Evolutionary conservation across 2,888 invertebrate genomes (phyloP), one percentile per base, ranked within the genome.

Genomic region (Myathropa florea): DNA sequence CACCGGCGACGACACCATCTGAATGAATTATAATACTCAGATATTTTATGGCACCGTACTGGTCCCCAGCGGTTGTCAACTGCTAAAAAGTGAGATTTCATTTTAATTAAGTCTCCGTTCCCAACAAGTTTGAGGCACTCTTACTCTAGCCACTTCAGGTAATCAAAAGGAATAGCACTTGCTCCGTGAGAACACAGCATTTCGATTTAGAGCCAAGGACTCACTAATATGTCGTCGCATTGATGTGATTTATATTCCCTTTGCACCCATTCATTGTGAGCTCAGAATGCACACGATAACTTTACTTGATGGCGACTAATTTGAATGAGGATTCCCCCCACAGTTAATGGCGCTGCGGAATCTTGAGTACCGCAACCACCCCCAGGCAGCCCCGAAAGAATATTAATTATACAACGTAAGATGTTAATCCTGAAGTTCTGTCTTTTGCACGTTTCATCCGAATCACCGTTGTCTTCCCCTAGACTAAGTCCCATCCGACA

Each of bases 221-320:
- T 67, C 65, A 83, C 86, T 86, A 79, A 86, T 86, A 86, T 83
- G 82, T 86, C 86, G 86, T 83, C 86, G 86, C 86, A 86, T 86
- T 83, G 83, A 86, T 86, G 86, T 86, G 86, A 86, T 86, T 86
- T 86, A 86, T 86, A 83, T 86, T 86, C 86, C 86, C 86, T 71
- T 75, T 79, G 86, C 75, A 79, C 39, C 82, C 78, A 86, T 86
- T 83, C 67, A 83, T 82, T 83, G 70, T 63, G 75, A 86, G 83
- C 75, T 73, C 67, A 73, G 65, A 76, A 65, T 78, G 82, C 82
- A 81, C 82, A 86, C 82, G 81, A 85, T 85, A 78, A 85, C 81
- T 85, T 85, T 64, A 82, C 82, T 85, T 85, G 85, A 85, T 81
- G 86, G 70, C 86, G 61, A 83, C 86, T 86, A 86, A 86, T 86